A percentile compares a stretch with the other conserved stretches of the same genome.
phyloP scores from a whole-genome alignment of 2,888 invertebrate genomes.

The Apamea epomidion region DNA sequence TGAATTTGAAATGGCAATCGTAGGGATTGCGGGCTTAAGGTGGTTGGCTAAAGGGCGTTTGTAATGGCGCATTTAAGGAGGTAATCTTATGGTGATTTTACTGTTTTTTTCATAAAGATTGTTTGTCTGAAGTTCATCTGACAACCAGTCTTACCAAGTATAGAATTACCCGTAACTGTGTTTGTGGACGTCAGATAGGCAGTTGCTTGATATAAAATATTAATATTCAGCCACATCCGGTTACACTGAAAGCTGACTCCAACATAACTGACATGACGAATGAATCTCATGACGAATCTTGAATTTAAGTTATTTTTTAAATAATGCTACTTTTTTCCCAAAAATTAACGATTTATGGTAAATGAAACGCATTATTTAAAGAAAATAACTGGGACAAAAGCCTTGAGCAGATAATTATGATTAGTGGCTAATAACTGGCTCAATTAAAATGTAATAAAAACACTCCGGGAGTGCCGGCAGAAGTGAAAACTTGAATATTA shows the following conservation, averaged over 20 bases:
- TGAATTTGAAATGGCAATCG: constrained; percentile 52
- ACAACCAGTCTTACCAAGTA: background rate
- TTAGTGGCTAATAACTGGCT: constrained; percentile 4
- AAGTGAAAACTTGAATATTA: too few species aligned
- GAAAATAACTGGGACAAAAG: too few species aligned
- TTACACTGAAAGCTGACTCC: background rate
- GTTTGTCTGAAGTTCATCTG: background rate
- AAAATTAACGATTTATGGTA: too few species aligned
- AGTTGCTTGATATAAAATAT: background rate
- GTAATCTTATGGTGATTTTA: background rate
- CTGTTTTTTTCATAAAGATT: background rate
- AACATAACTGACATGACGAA: too few species aligned
- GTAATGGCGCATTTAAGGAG: background rate
- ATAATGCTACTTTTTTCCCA: too few species aligned
- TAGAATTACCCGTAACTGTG: background rate
- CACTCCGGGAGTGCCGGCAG: too few species aligned
- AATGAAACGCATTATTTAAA: too few species aligned
- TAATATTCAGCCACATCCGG: background rate
- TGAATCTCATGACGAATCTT: too few species aligned
- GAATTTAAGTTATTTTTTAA: too few species aligned
- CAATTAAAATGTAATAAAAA: constrained; percentile 29
- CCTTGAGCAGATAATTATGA: too few species aligned
- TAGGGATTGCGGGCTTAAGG: constrained; percentile 22
- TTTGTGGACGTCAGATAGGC: background rate
- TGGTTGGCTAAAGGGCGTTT: background rate